phyloP scores from a whole-genome alignment of 1,140 invertebrate species.

The Cheumatopsyche charites region DNA sequence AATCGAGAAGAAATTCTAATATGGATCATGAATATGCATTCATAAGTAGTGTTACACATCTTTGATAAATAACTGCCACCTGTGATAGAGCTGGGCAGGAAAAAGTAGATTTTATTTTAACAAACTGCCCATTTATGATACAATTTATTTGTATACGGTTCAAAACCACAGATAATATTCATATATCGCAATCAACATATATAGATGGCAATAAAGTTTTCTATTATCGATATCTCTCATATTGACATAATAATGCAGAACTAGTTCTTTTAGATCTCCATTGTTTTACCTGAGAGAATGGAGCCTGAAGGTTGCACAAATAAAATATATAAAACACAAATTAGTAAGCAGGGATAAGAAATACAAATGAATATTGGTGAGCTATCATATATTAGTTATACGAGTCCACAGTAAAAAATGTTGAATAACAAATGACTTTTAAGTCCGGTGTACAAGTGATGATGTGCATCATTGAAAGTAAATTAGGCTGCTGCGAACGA shows the following conservation, averaged over 20 bases:
- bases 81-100: slow-evolving; percentile 31
- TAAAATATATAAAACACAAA: slow-evolving; percentile 50
- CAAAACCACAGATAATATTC: slow-evolving; percentile 35
- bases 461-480: slow-evolving; percentile 45
- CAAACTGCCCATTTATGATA: slow-evolving; percentile 36
- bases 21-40: neutral
- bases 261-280: slow-evolving; percentile 46
- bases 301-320: slow-evolving; percentile 70
- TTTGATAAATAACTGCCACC: slow-evolving; percentile 36
- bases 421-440: slow-evolving; percentile 5
- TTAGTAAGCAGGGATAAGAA: slow-evolving; percentile 45
- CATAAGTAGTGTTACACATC: slow-evolving; percentile 25
- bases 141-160: slow-evolving; percentile 27
- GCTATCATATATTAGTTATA: neutral
- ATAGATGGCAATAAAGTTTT: slow-evolving; percentile 43
- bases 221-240: slow-evolving; percentile 40
- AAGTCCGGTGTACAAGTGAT: slow-evolving; percentile 35
- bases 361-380: slow-evolving; percentile 31
- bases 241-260: slow-evolving; percentile 46
- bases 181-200: slow-evolving; percentile 44
- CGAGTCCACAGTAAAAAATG: slow-evolving; percentile 1
- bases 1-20: no score
- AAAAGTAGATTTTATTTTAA: slow-evolving; percentile 2
- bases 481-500: slow-evolving; percentile 46
- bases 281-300: slow-evolving; percentile 73